Evolutionary conservation across 1,140 invertebrate species (phyloP).

Genomic region (Trichonephila clavipes): DNA sequence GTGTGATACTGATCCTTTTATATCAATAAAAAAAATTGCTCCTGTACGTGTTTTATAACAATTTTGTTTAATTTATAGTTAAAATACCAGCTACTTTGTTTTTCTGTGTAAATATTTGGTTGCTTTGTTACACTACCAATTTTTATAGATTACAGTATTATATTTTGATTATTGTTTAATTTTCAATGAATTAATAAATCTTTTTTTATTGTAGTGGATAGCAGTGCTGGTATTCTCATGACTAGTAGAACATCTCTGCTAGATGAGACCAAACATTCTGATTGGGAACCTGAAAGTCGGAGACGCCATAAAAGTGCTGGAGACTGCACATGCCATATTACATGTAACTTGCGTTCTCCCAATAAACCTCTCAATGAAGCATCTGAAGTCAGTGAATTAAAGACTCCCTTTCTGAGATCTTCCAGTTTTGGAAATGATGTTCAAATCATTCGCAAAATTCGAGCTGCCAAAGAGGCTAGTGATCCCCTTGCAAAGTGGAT

Average conservation of each 20-base stretch:
- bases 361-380: constrained; percentile 47
- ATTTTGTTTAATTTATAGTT: too few relatives aligned
- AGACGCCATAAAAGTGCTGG: constrained; percentile 80
- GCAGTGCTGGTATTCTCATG: constrained; percentile 85
- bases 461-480: background rate
- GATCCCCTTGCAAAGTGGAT: constrained; percentile 55
- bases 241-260: constrained; percentile 79
- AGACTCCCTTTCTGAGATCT: constrained; percentile 80
- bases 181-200: background rate
- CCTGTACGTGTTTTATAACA: too few relatives aligned
- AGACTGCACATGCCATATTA: constrained; percentile 40
- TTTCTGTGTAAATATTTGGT: too few relatives aligned
- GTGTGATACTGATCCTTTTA: too few relatives aligned
- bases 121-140: too few relatives aligned
- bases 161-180: too few relatives aligned
- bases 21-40: too few relatives aligned
- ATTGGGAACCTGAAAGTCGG: constrained; percentile 77
- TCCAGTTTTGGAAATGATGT: constrained; percentile 89
- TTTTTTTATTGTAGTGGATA: constrained; percentile 82
- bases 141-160: too few relatives aligned
- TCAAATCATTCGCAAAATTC: constrained; percentile 86
- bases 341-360: background rate
- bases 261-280: constrained; percentile 47
- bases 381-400: constrained; percentile 17
- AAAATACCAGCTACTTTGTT: too few relatives aligned